Conservation (phyloP, 92 coral and sea anemone species). For the Umimayanthus chanpuru region DNA sequence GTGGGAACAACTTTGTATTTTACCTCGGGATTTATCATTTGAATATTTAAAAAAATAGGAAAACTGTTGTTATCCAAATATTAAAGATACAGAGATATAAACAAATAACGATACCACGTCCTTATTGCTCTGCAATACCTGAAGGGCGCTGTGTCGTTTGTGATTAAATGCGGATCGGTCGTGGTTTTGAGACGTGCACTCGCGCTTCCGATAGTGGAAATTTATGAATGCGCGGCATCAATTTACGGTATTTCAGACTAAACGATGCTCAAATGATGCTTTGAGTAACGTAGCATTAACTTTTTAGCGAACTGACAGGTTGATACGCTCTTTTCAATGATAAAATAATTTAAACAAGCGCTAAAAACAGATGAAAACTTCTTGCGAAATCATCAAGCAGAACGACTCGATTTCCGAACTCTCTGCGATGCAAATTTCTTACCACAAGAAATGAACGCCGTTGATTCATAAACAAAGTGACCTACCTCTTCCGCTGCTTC, state of each 20-base stretch:
- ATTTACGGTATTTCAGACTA: neutral
- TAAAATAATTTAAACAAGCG: neutral
- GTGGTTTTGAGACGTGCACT: neutral
- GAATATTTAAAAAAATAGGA: too few species aligned
- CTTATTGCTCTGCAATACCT: neutral
- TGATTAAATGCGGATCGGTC: neutral
- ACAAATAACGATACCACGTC: neutral
- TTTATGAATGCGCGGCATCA: neutral
- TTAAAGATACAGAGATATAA: neutral
- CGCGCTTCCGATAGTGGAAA: constrained; percentile 5
- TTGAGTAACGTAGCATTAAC: neutral
- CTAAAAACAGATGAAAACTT: neutral
- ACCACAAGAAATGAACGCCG: constrained; percentile 2
- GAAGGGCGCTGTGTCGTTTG: neutral
- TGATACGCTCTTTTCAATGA: neutral
- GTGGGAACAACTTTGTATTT: too few species aligned
- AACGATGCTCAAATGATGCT: neutral
- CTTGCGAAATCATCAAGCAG: neutral
- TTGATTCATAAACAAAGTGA: neutral
- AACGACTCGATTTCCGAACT: neutral
- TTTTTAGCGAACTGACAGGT: neutral
- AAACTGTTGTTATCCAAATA: neutral
- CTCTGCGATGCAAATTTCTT: neutral
- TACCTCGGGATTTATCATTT: too few species aligned
- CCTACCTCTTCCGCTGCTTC: constrained; percentile 86